Conservation (phyloP, 2,113 vertebrate genomes). For the Trochalopteron elliotii region DNA sequence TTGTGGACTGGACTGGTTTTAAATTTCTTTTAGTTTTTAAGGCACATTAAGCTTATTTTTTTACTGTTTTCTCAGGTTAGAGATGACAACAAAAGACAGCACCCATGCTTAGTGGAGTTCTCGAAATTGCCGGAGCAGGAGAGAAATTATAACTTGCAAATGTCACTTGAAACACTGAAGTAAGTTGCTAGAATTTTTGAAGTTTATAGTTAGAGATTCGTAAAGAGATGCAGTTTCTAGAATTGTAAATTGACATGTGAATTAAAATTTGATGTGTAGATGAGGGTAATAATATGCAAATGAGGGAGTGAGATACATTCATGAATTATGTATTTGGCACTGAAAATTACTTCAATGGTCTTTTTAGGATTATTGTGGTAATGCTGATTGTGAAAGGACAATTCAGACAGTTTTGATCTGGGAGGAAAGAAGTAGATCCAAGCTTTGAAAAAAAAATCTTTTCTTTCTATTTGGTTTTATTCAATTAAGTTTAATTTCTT, state of each 20-base stretch:
- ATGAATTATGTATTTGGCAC: neutral
- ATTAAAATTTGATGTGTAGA: neutral
- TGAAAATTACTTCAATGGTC: neutral
- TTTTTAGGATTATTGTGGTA: neutral
- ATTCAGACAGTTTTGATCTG: neutral
- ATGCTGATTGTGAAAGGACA: neutral
- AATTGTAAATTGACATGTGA: neutral
- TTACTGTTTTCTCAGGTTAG: slow-evolving; percentile 78
- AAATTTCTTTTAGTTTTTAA: neutral
- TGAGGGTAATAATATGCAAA: neutral
- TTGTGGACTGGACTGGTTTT: neutral
- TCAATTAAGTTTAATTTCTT: neutral
- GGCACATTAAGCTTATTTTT: neutral
- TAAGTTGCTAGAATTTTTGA: slow-evolving; percentile 64
- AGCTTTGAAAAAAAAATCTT: neutral
- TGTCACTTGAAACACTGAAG: slow-evolving; percentile 97
- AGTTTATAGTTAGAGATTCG: neutral
- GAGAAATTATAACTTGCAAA: slow-evolving; percentile 94
- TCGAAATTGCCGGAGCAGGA: slow-evolving; percentile 93
- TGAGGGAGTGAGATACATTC: neutral
- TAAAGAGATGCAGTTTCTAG: neutral
- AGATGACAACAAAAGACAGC: slow-evolving; percentile 96
- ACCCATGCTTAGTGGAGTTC: slow-evolving; percentile 95
- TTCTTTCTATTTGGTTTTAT: neutral
- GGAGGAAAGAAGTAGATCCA: neutral